Base-by-base conservation (phyloP, 2,113 vertebrate species). In the Misgurnus mizolepis region DNA sequence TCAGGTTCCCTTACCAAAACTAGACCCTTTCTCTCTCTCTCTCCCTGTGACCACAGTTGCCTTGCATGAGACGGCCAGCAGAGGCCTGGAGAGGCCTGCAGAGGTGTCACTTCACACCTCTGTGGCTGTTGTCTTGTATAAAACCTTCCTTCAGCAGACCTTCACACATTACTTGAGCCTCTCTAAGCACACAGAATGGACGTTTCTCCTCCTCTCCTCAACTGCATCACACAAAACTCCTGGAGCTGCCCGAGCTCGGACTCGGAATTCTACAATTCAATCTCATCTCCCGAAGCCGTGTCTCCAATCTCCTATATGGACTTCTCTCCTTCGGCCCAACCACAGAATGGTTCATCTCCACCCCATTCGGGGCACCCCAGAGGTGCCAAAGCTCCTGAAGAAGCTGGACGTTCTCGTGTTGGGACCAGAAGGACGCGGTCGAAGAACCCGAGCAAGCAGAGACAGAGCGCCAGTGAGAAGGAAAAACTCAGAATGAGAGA, bases 401-500 rank as follows among this genome's bases (percentile, higher is more conserved):
- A 64, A 4, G 50, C 43, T 75, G 80, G 40, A 87, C 72, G 64
- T 18, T 77, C 62, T 45, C 62, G 4, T 7, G 34, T 53, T 2
- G 74, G 74, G 39, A 40, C 61, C 9, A 77, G 74, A 77, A 80
- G 72, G 53, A 56, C 47, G 18, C 67, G 88, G 22, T 79, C 76
- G 14, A 88, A 82, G 70, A 88, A 88, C 67, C 80, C 87, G 0
- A 88, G 86, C 40, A 85, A 79, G 60, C 89, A 91, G 78, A 82
- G 90, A 34, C 79, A 86, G 76, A 89, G 80, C 3, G 90, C 90
- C 71, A 90, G 89, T 14, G 90, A 91, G 82, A 86, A 89, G 50
- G 90, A 91, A 79, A 91, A 91, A 80, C 83, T 90, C 70, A 76
- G 90, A 67, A 91, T 91, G 90, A 88, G 90, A 67, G 85, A 86